Conservation (phyloP, 2,113 vertebrate species). For the Neogobius melanostomus region DNA sequence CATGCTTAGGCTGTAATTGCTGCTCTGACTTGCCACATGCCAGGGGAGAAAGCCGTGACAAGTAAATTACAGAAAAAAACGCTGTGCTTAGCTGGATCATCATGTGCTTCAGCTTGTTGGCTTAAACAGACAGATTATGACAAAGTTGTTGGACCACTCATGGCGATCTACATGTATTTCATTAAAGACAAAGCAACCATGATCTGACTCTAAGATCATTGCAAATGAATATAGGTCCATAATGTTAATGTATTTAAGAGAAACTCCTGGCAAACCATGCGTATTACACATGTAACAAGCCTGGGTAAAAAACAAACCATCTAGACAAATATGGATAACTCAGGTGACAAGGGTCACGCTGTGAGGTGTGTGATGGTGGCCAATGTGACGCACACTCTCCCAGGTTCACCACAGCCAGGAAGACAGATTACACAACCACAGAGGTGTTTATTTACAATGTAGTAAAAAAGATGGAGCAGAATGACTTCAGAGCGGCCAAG, state of each 20-base stretch:
- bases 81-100: slow-evolving; percentile 32
- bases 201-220: too few relatives aligned
- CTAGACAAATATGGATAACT: too few relatives aligned
- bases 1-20: slow-evolving; percentile 47
- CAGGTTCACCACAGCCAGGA: slow-evolving; percentile 9
- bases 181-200: too few relatives aligned
- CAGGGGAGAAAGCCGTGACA: slow-evolving; percentile 43
- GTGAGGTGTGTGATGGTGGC: not conserved
- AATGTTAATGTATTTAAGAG: too few relatives aligned
- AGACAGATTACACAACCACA: slow-evolving; percentile 3
- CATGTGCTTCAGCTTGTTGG: slow-evolving; percentile 4
- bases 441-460: slow-evolving; percentile 35
- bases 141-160: not conserved
- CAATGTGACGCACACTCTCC: slow-evolving; percentile 4
- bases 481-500: slow-evolving; percentile 17
- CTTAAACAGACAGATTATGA: not conserved
- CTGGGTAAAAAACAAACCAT: not conserved
- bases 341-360: not conserved
- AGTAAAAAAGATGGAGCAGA: slow-evolving; percentile 38
- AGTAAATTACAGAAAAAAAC: slow-evolving; percentile 48
- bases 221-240: too few relatives aligned
- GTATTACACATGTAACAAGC: not conserved
- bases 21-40: slow-evolving; percentile 35
- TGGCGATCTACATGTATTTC: not conserved
- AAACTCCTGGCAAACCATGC: too few relatives aligned